Base-by-base conservation (phyloP, 2,113 vertebrate genomes). In the Sceloporus tristichus region DNA sequence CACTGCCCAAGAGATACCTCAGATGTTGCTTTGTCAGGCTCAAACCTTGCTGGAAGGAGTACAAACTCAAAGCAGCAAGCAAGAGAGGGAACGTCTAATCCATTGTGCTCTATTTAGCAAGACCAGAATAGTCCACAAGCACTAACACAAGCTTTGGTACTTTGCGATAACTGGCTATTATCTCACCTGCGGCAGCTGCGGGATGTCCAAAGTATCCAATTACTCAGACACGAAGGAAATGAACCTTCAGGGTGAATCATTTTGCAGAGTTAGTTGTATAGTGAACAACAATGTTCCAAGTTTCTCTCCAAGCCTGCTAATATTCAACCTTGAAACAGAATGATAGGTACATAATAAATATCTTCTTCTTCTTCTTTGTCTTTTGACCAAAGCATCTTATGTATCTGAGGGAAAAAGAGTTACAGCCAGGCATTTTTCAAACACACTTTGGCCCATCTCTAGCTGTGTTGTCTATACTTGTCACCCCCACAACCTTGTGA, bases 71-170 rank as follows among this genome's bases (percentile, higher is more conserved):
- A 92, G 92, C 92, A 91, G 91, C 3, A 92, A 91, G 89, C 93
- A 38, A 42, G 23, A 0, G 56, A 93, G 85, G 93, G 66, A 88
- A 88, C 91, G 90, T 90, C 93, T 93, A 94, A 94, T 94, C 93
- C 91, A 91, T 90, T 91, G 93, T 92, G 92, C 94, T 94, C 91
- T 94, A 91, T 93, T 94, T 94, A 94, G 92, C 94, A 93, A 94
- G 92, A 92, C 93, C 93, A 92, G 93, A 96, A 95, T 93, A 94
- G 94, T 94, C 92, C 1, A 0, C 81, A 80, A 86, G 91, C 85
- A 88, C 89, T 93, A 94, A 93, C 91, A 85, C 93, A 94, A 93
- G 92, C 94, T 94, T 92, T 93, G 94, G 90, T 92, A 90, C 85
- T 79, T 74, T 86, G 85, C 77, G 91, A 94, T 94, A 91, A 83